Evolutionary conservation across 2,888 invertebrate species (phyloP).

Genomic region (Athalia circularis): DNA sequence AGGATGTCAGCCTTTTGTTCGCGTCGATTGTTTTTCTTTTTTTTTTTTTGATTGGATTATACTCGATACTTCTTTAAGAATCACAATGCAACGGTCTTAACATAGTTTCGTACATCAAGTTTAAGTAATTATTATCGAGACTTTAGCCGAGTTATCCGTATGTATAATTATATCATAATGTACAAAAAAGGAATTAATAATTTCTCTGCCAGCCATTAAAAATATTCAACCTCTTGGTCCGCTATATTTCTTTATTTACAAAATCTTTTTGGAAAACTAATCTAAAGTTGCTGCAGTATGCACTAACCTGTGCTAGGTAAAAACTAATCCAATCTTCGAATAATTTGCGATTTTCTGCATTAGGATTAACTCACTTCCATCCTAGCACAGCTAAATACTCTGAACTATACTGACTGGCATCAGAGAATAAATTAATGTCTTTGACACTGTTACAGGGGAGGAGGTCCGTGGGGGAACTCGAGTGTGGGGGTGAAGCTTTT

Average conservation of each 20-base stretch:
- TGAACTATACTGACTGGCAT: conserved; percentile 43
- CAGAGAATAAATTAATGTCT: conserved; percentile 30
- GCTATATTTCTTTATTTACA: conserved; percentile 57
- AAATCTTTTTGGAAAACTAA: conserved; percentile 57
- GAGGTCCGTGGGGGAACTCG: conserved; percentile 94
- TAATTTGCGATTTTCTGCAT: neutral
- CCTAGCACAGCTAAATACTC: conserved; percentile 14
- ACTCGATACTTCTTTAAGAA: neutral
- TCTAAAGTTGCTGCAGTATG: conserved; percentile 20
- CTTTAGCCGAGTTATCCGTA: conserved; percentile 1
- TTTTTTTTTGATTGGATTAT: neutral
- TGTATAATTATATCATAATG: conserved; percentile 53
- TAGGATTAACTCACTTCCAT: neutral
- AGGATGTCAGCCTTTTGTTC: conserved; percentile 42
- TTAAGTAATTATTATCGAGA: conserved; percentile 23
- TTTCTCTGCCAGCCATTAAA: conserved; percentile 49
- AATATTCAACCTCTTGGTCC: conserved; percentile 52
- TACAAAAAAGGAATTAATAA: conserved; percentile 53
- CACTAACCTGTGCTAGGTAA: neutral
- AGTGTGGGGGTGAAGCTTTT: conserved; percentile 92
- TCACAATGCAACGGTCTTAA: neutral
- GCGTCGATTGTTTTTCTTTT: neutral
- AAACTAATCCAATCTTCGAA: neutral
- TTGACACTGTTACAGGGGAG: conserved; percentile 82
- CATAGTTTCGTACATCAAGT: neutral